Conservation (phyloP, 2,113 vertebrate genomes). For the Ceuthmochares aereus region DNA sequence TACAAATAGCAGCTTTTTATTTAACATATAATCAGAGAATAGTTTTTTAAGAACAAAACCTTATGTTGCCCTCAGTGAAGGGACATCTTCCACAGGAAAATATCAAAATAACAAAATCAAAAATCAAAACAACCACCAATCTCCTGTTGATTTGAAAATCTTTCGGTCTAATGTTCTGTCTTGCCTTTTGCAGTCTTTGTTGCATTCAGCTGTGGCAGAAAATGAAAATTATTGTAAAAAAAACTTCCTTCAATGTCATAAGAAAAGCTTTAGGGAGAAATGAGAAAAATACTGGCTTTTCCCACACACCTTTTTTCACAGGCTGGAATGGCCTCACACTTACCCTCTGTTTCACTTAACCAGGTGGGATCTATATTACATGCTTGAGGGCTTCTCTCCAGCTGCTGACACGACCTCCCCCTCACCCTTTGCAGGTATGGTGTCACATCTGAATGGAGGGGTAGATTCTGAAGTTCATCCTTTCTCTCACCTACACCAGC, state of each 20-base stretch:
- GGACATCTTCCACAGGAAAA: background rate
- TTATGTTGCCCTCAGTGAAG: background rate
- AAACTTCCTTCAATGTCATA: background rate
- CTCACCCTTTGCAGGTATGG: fast-evolving
- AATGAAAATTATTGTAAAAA: background rate
- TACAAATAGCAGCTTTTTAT: background rate
- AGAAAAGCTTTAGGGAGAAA: background rate
- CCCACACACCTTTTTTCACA: background rate
- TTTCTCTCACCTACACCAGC: background rate
- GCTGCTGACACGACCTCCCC: background rate
- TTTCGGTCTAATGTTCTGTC: background rate
- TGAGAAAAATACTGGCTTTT: background rate
- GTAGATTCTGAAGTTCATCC: background rate
- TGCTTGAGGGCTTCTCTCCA: background rate
- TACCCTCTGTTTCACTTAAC: background rate
- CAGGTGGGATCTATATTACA: background rate
- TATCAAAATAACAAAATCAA: background rate
- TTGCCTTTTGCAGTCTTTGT: background rate
- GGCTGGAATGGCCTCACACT: background rate
- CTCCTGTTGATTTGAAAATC: background rate
- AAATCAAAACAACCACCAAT: background rate
- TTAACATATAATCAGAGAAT: background rate
- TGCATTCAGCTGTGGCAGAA: background rate
- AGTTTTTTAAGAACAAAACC: background rate
- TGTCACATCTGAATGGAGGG: background rate